These are phyloP conservation scores for Micrasema longulum DNA, from an alignment of 1,140 invertebrate species.

Conservation along the genomic window DNA sequence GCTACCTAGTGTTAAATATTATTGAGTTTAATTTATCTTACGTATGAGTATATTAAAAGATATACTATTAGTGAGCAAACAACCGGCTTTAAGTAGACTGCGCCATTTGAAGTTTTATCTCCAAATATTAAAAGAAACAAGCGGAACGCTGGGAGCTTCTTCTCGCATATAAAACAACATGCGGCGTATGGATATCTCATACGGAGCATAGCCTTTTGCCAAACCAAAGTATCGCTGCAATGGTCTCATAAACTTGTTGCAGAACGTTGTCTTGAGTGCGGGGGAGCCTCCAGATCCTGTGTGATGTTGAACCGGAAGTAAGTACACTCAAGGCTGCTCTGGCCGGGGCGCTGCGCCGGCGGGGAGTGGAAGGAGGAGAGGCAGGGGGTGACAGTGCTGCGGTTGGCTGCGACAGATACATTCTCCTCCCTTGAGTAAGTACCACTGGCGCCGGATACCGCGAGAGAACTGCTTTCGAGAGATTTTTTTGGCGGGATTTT, in stretches of 20 bases:
- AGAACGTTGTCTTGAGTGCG: conserved; percentile 16
- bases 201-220: too few relatives aligned
- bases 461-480: not conserved
- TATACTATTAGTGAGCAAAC: too few relatives aligned
- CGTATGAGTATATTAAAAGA: too few relatives aligned
- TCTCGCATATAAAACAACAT: too few relatives aligned
- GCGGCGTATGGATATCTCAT: too few relatives aligned
- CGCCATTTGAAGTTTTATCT: too few relatives aligned
- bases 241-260: conserved; percentile 28
- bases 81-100: too few relatives aligned
- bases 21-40: too few relatives aligned
- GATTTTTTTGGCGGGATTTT: not conserved
- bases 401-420: conserved; percentile 23
- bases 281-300: not conserved
- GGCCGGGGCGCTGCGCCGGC: not conserved
- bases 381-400: too few relatives aligned
- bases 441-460: not conserved
- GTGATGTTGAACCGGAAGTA: conserved; percentile 9
- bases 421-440: conserved; percentile 7
- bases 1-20: too few relatives aligned
- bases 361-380: not conserved
- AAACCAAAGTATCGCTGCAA: conserved; percentile 3
- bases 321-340: conserved; percentile 8
- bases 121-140: too few relatives aligned
- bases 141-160: too few relatives aligned